Base-by-base conservation (phyloP, 2,797 vertebrate species). In the Sebastes vulpes region DNA sequence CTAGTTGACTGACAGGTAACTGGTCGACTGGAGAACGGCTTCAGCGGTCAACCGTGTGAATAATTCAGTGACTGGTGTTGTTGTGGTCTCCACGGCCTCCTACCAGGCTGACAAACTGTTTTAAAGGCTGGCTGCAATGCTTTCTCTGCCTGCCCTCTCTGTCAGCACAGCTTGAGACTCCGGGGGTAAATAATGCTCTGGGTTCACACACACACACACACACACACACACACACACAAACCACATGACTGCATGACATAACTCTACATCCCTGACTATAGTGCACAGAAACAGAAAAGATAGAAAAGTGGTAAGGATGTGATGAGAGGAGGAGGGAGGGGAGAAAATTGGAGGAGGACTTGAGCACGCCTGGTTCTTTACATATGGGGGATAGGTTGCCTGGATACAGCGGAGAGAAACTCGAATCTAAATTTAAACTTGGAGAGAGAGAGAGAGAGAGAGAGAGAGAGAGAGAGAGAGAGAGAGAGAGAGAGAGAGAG, bases 401-500 rank as follows among this genome's bases (percentile, higher is more conserved):
- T 94, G 87, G 96, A 91, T 95, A 96, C 94, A 48, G 85, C 14
- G 75, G 83, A 92, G 74, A 89, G 88, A 92, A 91, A 94, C 92
- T 91, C 91, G 75, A 91, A 89, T 93, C 95, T 96, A 95, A 95
- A 95, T 94, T 94, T 95, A 95, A 95, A 93, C 92, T 70, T 84
- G 77, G 81, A 82, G 77, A 83, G 70, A 85, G 60, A 28, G 31
- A 31, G 29, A 29, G 28, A 29, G 28, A 80, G 67, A 85, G 53
- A 83, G 75, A 84, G 81, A 82, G 75, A 83, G 70, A 85, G 60
- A n/a, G 38, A 61, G 61, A 46, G 67, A 80, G 67, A 85, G 57
- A 83, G 72, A 84, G n/a, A 66, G 29, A 79, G 56, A 56, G 63
- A 64, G 71, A 23, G 23, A 23, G 23, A 23, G 23, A 23, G 23